Percentiles rank a stretch among this genome's conserved stretches.
These are phyloP conservation scores for Melipona bicolor DNA, from an alignment of 2,888 invertebrate genomes.

Conservation along the genomic window DNA sequence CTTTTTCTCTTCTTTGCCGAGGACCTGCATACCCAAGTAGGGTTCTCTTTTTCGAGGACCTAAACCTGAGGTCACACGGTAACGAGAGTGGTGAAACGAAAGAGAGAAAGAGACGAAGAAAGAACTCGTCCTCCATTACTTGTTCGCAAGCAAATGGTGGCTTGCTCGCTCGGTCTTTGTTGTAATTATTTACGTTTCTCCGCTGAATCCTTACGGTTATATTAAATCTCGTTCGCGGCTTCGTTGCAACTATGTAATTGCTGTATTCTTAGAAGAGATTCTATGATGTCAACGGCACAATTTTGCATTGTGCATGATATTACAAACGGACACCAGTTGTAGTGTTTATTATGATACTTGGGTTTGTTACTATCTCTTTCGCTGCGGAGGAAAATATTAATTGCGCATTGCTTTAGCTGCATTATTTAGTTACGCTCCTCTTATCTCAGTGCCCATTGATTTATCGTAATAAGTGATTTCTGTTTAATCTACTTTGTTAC, in stretches of 20 bases:
- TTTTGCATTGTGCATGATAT: slow-evolving; percentile 56
- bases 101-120: slow-evolving; percentile 62
- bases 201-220: slow-evolving; percentile 39
- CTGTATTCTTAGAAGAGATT: slow-evolving; percentile 36
- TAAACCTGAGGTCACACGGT: slow-evolving; percentile 69
- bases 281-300: slow-evolving; percentile 65
- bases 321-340: slow-evolving; percentile 59
- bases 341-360: slow-evolving; percentile 73
- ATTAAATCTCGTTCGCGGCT: slow-evolving; percentile 40
- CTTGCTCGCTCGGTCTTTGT: slow-evolving; percentile 76
- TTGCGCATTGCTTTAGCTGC: slow-evolving; percentile 72
- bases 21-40: slow-evolving; percentile 37
- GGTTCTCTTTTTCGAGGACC: slow-evolving; percentile 67
- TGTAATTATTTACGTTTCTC: slow-evolving; percentile 67
- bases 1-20: slow-evolving; percentile 1
- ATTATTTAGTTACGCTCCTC: slow-evolving; percentile 65
- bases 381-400: slow-evolving; percentile 68
- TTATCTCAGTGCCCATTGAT: slow-evolving; percentile 51
- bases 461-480: slow-evolving; percentile 38
- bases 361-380: slow-evolving; percentile 69
- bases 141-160: slow-evolving; percentile 82
- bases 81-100: slow-evolving; percentile 58
- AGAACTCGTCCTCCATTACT: slow-evolving; percentile 82
- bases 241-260: slow-evolving; percentile 44
- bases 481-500: slow-evolving; percentile 40